Percentiles rank a stretch among this genome's conserved stretches.
Conservation (phyloP, 1,140 invertebrate genomes). For the Drosophila ironensis region DNA sequence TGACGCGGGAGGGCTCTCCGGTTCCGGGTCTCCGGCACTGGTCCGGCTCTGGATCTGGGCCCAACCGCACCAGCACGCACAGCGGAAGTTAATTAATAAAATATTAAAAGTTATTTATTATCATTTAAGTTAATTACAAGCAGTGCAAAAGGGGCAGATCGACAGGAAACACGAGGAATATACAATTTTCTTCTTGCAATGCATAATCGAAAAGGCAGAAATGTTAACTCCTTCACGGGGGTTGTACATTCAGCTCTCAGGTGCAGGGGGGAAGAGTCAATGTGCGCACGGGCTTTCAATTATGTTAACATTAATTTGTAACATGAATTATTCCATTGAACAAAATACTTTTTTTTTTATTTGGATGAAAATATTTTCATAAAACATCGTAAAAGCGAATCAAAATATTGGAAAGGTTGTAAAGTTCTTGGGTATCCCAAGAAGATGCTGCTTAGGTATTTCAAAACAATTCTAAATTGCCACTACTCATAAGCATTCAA, state of each 20-base stretch:
- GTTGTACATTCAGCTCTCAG: no score
- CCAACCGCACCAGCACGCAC: conserved; percentile 9
- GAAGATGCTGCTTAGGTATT: neutral
- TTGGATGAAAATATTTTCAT: no score
- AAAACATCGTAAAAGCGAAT: no score
- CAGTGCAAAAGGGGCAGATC: neutral
- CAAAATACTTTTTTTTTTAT: no score
- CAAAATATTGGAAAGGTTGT: no score
- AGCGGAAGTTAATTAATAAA: conserved; percentile 80
- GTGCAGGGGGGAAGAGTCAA: no score
- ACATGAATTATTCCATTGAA: no score
- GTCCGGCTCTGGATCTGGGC: neutral
- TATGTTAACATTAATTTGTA: no score
- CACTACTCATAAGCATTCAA: neutral
- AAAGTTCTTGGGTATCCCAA: no score
- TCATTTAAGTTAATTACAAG: conserved; percentile 75
- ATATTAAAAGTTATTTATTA: conserved; percentile 80
- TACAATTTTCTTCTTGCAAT: conserved; percentile 27
- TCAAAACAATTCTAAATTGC: conserved; percentile 1
- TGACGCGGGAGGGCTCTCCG: neutral
- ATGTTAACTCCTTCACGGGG: neutral
- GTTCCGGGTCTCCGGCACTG: conserved; percentile 2
- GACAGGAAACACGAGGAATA: conserved; percentile 29
- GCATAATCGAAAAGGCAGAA: conserved; percentile 2
- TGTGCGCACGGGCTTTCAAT: no score